These are phyloP conservation scores for Graphium colonna DNA, from an alignment of 2,888 invertebrate species.

Conservation along the genomic window DNA sequence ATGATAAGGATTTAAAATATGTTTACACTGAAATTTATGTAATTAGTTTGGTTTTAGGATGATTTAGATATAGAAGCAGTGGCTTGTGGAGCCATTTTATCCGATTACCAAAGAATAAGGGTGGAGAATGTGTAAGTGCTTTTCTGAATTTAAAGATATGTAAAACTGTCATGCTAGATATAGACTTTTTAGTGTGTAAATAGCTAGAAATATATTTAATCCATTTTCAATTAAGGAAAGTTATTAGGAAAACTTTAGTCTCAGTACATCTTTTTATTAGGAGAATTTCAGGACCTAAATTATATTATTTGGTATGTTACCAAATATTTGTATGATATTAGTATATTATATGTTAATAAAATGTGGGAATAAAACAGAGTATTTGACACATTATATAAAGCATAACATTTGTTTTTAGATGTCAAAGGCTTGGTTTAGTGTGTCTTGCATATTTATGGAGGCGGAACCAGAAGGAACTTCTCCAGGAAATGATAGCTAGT, in stretches of 20 bases:
- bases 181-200: neutral
- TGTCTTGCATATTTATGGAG: slow-evolving; percentile 97
- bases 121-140: slow-evolving; percentile 97
- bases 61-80: slow-evolving; percentile 93
- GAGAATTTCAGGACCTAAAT: too few relatives aligned
- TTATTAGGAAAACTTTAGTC: too few relatives aligned
- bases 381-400: slow-evolving; percentile 9
- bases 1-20: slow-evolving; percentile 2
- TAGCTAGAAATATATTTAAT: neutral
- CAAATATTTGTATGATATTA: too few relatives aligned
- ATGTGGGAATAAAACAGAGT: neutral
- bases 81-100: slow-evolving; percentile 97
- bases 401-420: slow-evolving; percentile 78
- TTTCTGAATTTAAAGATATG: neutral
- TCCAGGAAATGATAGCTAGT: slow-evolving; percentile 97
- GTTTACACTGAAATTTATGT: slow-evolving; percentile 10
- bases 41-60: slow-evolving; percentile 69
- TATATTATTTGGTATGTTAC: too few relatives aligned
- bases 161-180: neutral
- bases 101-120: slow-evolving; percentile 98
- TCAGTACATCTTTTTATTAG: neutral
- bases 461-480: slow-evolving; percentile 94
- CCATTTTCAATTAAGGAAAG: too few relatives aligned
- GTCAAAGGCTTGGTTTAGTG: slow-evolving; percentile 92
- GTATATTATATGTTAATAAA: neutral